Base-by-base conservation (phyloP, 2,797 vertebrate genomes). In the Falco columbarius region DNA sequence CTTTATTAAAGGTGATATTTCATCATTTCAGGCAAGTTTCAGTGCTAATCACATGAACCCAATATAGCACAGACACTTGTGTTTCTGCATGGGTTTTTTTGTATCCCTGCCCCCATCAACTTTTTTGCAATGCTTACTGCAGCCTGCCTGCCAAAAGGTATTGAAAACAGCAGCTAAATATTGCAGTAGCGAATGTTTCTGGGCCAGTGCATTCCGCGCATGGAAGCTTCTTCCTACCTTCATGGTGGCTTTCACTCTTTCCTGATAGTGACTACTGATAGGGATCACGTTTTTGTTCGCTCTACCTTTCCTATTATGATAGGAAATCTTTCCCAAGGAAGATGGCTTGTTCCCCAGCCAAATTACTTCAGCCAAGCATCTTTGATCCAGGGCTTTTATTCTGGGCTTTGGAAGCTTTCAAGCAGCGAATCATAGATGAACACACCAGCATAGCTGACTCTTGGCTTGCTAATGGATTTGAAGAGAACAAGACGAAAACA, bases 31-130 rank as follows among this genome's bases (percentile, higher is more conserved):
- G 38, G 18, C 17, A 55, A 47, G 42, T 38, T 10, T 58, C 40
- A 34, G 9, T n/a, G 26, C 34, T 49, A 29, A 42, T 79, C 38
- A 13, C n/a, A 10, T 47, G 42, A 90, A 47, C 10, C 2, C 24
- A 24, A 3, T 23, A 46, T 13, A 82, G 22, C 27, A 58, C 23
- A 70, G 38, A 23, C 7, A 32, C 19, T 52, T 73, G 30, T 65
- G n/a, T 68, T 92, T 51, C 83, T 85, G 7, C 5, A 0, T 18
- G 32, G 12, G 3, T 0, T 6, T 46, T 79, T 68, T 70, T 32
- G 6, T 46, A 32, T 68, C 23, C 27, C 12, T 0, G 0, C 0
- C 1, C 29, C 10, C 2, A 1, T 22, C 36, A 67, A 52, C 26
- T 14, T 17, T 62, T 90, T 21, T 56, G 34, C 47, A 20, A 2